phyloP scores from a whole-genome alignment of 2,113 vertebrate species.

The Prietella phreatophila region DNA sequence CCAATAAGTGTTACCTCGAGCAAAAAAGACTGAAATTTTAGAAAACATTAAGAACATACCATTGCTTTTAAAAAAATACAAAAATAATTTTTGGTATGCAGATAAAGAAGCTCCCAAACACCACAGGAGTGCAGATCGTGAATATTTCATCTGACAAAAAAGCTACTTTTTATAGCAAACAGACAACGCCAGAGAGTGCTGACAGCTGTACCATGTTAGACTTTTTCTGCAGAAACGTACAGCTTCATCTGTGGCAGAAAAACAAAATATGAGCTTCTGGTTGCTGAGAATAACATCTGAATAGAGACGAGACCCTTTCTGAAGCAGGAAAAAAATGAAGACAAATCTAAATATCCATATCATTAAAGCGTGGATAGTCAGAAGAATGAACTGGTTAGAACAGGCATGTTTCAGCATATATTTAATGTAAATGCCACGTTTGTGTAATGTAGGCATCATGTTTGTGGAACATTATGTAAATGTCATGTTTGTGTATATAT shows the following conservation, averaged over 20 bases:
- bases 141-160: slow-evolving; percentile 49
- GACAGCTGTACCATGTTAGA: slow-evolving; percentile 40
- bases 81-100: neutral
- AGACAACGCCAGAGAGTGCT: slow-evolving; percentile 28
- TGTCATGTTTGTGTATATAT: neutral
- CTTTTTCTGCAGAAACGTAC: slow-evolving; percentile 19
- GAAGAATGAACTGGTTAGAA: neutral
- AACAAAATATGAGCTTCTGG: slow-evolving; percentile 26
- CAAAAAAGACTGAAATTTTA: neutral
- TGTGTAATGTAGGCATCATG: too few species aligned
- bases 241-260: slow-evolving; percentile 28
- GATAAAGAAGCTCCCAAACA: slow-evolving; percentile 13
- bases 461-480: neutral
- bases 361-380: neutral
- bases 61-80: neutral
- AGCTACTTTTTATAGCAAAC: slow-evolving; percentile 45
- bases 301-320: neutral
- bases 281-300: slow-evolving; percentile 11
- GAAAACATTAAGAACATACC: slow-evolving; percentile 1
- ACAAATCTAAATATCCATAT: neutral
- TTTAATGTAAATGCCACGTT: neutral
- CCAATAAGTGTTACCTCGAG: slow-evolving; percentile 22
- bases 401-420: too few species aligned
- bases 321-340: neutral
- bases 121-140: slow-evolving; percentile 27